Evolutionary conservation across 2,888 invertebrate species (phyloP), one percentile per base, ranked within the genome.

Genomic region (Cephus pygmeus): DNA sequence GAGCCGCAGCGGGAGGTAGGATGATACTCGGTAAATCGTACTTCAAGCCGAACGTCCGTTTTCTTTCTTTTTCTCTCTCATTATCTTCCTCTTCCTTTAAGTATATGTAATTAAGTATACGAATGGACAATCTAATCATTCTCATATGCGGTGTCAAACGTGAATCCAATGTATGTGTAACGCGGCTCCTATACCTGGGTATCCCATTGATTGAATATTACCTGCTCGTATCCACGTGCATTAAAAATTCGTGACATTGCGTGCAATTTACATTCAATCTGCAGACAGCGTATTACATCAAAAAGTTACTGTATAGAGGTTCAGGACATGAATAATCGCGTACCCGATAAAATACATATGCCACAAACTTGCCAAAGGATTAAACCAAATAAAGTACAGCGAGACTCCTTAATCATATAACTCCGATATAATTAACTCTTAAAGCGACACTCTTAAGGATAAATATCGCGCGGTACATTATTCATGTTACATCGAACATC

Each of bases 1-100:
- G 71, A 71, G 71, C 71, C 71, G 71, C 71, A 71, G 71, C 71
- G 11, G 34, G 71, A 71, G 71, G 71, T 71, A 71, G 71, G 23
- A 71, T 71, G 71, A 34, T 71, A 31, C 71, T 71, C 71, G 31
- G 71, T 71, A 71, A 71, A 71, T 56, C 15, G 56, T 56, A 56
- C 56, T 56, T 56, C 56, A 56, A 56, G 56, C 56, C 56, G 23
- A 56, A 56, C 23, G 23, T 56, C 2, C 23, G 23, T 56, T 56
- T 23, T 23, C 23, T 6, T 23, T 40, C 4, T 40, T 35, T 35
- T 35, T 35, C 35, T 12, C 4, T 23, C 23, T 56, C 15, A 23
- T 56, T 23, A 0, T 56, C 9, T 56, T 23, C 1, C 56, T 23
- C 9, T 56, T 56, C 56, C 9, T 56, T 56, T 56, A 56, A 56